Conservation (phyloP, 35 echinoderm and acorn worm genomes). For the Nesometra sesokonis region DNA sequence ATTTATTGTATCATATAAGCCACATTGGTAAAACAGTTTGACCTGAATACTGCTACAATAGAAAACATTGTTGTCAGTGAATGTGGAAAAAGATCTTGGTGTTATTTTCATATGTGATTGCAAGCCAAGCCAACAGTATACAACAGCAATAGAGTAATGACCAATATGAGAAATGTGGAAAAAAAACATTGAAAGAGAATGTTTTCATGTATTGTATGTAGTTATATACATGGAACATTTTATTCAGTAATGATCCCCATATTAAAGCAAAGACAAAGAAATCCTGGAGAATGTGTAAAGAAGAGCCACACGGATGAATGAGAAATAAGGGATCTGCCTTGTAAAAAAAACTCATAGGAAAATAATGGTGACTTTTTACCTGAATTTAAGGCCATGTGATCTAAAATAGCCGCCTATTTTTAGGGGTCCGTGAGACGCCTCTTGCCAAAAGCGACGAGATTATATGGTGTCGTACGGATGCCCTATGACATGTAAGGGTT, state of each 20-base stretch:
- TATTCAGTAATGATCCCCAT: neutral
- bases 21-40: no score
- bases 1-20: no score
- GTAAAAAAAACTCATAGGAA: no score
- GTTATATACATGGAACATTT: neutral
- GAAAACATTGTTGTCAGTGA: neutral
- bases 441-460: no score
- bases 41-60: no score
- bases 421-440: no score
- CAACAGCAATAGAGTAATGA: neutral
- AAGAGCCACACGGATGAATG: neutral
- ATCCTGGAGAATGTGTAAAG: neutral
- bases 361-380: no score
- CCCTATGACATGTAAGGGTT: no score
- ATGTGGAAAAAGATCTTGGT: neutral
- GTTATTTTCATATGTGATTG: neutral
- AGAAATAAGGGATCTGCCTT: neutral
- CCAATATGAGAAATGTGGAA: neutral
- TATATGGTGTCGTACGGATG: no score
- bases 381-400: no score
- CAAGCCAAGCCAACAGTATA: neutral
- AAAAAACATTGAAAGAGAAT: neutral
- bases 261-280: neutral
- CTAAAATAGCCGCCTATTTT: no score
- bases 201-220: neutral